phyloP scores from a whole-genome alignment of 2,888 invertebrate genomes.

The Sinhomidia bicolor region DNA sequence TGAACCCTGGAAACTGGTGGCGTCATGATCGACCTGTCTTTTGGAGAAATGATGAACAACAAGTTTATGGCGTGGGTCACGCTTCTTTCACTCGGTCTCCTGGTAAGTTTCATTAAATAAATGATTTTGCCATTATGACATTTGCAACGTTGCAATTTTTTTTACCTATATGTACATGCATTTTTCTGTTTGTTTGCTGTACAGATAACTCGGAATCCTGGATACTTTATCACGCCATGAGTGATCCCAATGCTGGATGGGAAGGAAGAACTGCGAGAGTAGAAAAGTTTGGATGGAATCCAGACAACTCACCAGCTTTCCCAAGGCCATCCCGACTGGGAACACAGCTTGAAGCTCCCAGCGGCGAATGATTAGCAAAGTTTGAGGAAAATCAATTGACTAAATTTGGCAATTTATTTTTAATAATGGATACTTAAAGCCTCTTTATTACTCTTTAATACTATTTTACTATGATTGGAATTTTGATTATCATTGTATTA shows the following conservation, averaged over 20 bases:
- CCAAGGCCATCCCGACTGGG: slow-evolving; percentile 74
- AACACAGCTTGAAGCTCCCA: slow-evolving; percentile 71
- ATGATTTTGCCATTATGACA: neutral
- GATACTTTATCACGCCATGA: slow-evolving; percentile 80
- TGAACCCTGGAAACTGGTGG: slow-evolving; percentile 77
- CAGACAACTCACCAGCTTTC: slow-evolving; percentile 76
- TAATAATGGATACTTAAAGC: no score
- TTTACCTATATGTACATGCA: no score
- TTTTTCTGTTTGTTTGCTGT: no score
- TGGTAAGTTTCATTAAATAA: slow-evolving; percentile 42
- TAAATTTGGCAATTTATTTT: no score
- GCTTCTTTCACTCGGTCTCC: slow-evolving; percentile 76
- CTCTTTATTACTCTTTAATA: no score
- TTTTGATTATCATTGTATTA: no score
- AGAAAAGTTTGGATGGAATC: slow-evolving; percentile 77
- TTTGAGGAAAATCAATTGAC: no score
- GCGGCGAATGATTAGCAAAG: slow-evolving; percentile 72
- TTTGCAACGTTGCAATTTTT: neutral
- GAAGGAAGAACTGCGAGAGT: slow-evolving; percentile 75
- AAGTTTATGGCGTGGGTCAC: slow-evolving; percentile 78
- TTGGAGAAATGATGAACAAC: slow-evolving; percentile 77
- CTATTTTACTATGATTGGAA: no score
- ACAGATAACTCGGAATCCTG: slow-evolving; percentile 77
- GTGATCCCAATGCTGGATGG: slow-evolving; percentile 73
- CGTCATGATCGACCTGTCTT: slow-evolving; percentile 75